Percentiles rank a stretch among this genome's conserved stretches.
These are phyloP conservation scores for Sinocyclocheilus rhinocerous DNA, from an alignment of 2,113 vertebrate species.

Conservation along the genomic window DNA sequence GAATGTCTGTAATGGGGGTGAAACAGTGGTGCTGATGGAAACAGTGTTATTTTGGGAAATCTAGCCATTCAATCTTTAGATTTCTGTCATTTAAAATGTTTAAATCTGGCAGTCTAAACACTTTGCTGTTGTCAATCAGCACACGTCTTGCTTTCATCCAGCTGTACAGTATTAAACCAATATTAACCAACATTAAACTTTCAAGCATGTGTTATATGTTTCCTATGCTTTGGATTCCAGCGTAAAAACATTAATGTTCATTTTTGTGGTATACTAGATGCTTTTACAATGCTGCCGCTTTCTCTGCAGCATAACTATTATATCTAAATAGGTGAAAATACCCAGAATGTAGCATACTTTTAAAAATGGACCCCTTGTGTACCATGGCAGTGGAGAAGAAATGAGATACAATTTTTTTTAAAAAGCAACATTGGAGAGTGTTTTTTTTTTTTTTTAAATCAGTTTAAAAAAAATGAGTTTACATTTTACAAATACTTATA, in stretches of 20 bases:
- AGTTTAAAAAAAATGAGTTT: too few relatives aligned
- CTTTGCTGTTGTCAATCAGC: neutral
- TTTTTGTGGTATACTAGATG: neutral
- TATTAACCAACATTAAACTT: neutral
- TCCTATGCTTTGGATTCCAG: neutral
- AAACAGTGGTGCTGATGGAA: neutral
- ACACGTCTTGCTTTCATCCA: neutral
- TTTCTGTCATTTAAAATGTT: neutral
- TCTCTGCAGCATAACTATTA: neutral
- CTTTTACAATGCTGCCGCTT: neutral
- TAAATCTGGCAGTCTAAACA: neutral
- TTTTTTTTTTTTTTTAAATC: too few relatives aligned
- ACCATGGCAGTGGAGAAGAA: neutral
- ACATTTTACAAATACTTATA: too few relatives aligned
- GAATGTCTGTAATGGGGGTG: neutral
- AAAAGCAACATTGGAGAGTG: too few relatives aligned
- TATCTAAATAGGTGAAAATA: neutral
- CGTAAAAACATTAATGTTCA: neutral
- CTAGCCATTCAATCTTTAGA: conserved; percentile 1
- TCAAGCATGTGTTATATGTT: neutral
- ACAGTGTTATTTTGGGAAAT: conserved; percentile 2
- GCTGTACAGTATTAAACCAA: neutral
- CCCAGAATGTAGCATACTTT: neutral
- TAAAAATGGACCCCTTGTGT: neutral
- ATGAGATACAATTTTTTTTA: too few relatives aligned